Evolutionary conservation across 1,140 invertebrate species (phyloP).

Genomic region (Dolichoris vasculosae): DNA sequence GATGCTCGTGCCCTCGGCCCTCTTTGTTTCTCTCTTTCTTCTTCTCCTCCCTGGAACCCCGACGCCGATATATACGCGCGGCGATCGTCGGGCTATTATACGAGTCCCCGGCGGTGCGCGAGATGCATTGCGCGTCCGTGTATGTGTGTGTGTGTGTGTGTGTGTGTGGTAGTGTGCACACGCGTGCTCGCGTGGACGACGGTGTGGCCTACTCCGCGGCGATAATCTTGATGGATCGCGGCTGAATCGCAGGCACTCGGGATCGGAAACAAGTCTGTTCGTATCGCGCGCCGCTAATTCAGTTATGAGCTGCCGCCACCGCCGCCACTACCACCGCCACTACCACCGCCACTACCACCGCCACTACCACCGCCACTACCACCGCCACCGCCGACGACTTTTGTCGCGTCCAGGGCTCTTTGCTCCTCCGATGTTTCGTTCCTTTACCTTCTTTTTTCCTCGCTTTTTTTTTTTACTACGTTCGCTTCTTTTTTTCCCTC

Average conservation of each 20-base stretch:
- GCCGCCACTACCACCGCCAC: not conserved
- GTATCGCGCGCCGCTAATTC: conserved; percentile 29
- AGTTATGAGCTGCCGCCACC: conserved; percentile 10
- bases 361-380: not conserved
- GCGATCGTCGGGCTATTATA: conserved; percentile 42
- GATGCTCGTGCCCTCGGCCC: not conserved
- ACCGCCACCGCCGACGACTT: not conserved
- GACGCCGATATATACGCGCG: conserved; percentile 55
- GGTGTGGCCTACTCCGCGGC: conserved; percentile 44
- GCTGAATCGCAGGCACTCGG: conserved; percentile 49
- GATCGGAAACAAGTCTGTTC: conserved; percentile 35
- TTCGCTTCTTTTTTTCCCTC: not conserved
- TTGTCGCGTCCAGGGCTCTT: not conserved
- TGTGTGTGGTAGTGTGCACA: conserved; percentile 47
- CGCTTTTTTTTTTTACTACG: not conserved
- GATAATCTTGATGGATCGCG: conserved; percentile 63
- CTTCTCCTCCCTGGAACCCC: not conserved
- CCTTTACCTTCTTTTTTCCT: not conserved
- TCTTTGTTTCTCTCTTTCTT: conserved; percentile 19
- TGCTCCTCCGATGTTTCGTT: not conserved
- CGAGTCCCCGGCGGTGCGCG: not conserved
- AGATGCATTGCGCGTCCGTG: conserved; percentile 55
- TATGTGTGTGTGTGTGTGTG: conserved; percentile 13
- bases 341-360: too few species aligned
- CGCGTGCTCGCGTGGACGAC: conserved; percentile 45